Conservation (phyloP, 2,797 vertebrate species). For the Myotis vivesi region DNA sequence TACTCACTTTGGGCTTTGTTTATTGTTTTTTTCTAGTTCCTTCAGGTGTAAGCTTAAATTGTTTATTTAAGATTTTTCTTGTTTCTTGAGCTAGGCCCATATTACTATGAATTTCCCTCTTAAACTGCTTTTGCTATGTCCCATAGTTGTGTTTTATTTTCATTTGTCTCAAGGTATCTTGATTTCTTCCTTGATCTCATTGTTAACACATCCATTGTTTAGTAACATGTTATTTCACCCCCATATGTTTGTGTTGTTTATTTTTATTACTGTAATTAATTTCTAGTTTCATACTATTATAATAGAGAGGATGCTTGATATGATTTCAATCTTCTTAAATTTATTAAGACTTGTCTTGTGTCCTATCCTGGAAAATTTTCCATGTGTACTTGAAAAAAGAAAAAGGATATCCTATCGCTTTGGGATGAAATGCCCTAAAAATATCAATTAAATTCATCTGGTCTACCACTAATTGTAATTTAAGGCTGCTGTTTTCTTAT, state of each 20-base stretch:
- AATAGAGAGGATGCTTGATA: not conserved
- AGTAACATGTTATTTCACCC: not conserved
- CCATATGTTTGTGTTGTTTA: not conserved
- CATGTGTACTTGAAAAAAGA: not conserved
- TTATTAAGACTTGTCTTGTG: not conserved
- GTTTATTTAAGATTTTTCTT: not conserved
- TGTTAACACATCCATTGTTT: not conserved
- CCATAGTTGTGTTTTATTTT: not conserved
- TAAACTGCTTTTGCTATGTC: not conserved
- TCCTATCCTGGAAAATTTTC: not conserved
- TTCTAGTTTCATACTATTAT: not conserved
- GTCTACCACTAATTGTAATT: not conserved
- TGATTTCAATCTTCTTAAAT: not conserved
- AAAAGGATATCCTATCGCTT: not conserved
- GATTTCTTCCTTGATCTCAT: not conserved
- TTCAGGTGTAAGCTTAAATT: not conserved
- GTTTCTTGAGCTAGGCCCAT: not conserved
- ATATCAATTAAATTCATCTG: not conserved
- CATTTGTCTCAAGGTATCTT: not conserved
- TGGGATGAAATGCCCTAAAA: not conserved
- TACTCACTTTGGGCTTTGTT: not conserved
- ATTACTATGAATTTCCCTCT: not conserved
- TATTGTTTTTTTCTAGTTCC: not conserved
- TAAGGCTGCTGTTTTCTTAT: not conserved
- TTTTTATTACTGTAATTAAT: not conserved